These are phyloP conservation scores for Anarsia innoxiella DNA, from an alignment of 2,888 invertebrate genomes.

Conservation along the genomic window DNA sequence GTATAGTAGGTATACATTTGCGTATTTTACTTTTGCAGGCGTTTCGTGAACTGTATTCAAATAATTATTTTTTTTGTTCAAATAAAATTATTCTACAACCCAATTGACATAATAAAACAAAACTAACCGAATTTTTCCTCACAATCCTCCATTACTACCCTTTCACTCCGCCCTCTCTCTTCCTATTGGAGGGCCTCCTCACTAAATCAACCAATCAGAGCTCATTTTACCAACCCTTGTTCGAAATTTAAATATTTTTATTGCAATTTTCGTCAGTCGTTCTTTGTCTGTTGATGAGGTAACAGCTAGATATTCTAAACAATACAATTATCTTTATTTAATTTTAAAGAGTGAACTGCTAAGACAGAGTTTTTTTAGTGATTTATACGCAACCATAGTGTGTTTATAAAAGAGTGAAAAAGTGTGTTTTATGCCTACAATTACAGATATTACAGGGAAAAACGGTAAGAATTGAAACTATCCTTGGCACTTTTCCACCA, in stretches of 20 bases:
- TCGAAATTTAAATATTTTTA: slow-evolving; percentile 43
- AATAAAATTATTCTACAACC: too few relatives aligned
- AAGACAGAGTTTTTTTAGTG: slow-evolving; percentile 1
- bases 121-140: too few relatives aligned
- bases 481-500: background rate
- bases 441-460: slow-evolving; percentile 37
- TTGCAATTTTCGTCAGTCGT: slow-evolving; percentile 39
- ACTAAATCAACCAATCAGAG: slow-evolving; percentile 37
- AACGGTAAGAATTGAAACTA: slow-evolving; percentile 5
- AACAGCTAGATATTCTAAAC: too few relatives aligned
- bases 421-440: slow-evolving; percentile 56
- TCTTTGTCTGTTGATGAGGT: slow-evolving; percentile 20
- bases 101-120: too few relatives aligned
- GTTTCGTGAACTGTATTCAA: too few relatives aligned
- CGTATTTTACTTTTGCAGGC: too few relatives aligned
- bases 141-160: too few relatives aligned
- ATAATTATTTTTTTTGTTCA: too few relatives aligned
- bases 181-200: slow-evolving; percentile 35
- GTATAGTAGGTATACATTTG: too few relatives aligned
- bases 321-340: slow-evolving; percentile 1
- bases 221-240: slow-evolving; percentile 30
- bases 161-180: slow-evolving; percentile 27
- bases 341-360: background rate
- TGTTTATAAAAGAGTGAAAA: too few relatives aligned
- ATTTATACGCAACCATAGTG: slow-evolving; percentile 2